Evolutionary conservation across 1,140 invertebrate species (phyloP).

Genomic region (Zaprionus kolodkinae): DNA sequence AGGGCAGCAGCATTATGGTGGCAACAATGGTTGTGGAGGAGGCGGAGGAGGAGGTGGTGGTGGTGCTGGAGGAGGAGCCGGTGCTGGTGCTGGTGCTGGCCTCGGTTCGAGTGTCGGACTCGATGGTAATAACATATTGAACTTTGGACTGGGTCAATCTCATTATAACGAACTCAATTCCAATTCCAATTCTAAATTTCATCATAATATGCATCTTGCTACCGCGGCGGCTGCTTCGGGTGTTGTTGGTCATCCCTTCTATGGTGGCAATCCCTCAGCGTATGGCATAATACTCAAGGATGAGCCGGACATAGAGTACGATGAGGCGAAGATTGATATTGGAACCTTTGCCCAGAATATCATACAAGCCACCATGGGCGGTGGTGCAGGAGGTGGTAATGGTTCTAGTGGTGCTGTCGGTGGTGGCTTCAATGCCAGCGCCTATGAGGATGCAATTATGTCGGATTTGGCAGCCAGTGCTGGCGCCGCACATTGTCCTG

Average conservation of each 20-base stretch:
- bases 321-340: slow-evolving; percentile 88
- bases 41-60: slow-evolving; percentile 19
- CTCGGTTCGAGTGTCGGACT: slow-evolving; percentile 19
- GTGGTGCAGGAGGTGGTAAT: not conserved
- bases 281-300: slow-evolving; percentile 91
- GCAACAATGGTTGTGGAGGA: slow-evolving; percentile 15
- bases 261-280: slow-evolving; percentile 89
- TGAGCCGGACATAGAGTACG: slow-evolving; percentile 91
- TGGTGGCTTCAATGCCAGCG: slow-evolving; percentile 87
- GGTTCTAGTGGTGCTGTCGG: slow-evolving; percentile 1
- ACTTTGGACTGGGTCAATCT: slow-evolving; percentile 63
- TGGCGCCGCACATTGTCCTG: slow-evolving; percentile 58
- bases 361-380: slow-evolving; percentile 84
- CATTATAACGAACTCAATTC: slow-evolving; percentile 73
- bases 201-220: not conserved
- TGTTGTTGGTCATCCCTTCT: slow-evolving; percentile 88
- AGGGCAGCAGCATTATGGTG: slow-evolving; percentile 17
- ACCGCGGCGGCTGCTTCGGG: too few relatives aligned
- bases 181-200: slow-evolving; percentile 75
- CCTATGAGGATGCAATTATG: slow-evolving; percentile 90
- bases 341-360: slow-evolving; percentile 84
- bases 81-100: slow-evolving; percentile 14
- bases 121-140: slow-evolving; percentile 77
- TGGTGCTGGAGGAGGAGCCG: slow-evolving; percentile 6
- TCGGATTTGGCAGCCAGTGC: slow-evolving; percentile 88